Evolutionary conservation across 2,113 vertebrate genomes (phyloP).

Genomic region (Calidris pygmaea): DNA sequence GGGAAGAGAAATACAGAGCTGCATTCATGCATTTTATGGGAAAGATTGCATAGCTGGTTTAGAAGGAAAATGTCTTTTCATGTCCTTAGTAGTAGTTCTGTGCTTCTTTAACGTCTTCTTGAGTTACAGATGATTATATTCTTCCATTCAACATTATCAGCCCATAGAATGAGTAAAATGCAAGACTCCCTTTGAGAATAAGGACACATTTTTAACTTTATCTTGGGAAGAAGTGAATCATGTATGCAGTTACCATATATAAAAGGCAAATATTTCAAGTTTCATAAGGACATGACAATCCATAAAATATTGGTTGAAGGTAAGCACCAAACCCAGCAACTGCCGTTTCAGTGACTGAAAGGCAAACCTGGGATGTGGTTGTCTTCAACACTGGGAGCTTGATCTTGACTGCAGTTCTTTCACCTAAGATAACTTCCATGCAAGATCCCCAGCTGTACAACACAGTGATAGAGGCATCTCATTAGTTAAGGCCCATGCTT

Average conservation of each 20-base stretch:
- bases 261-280: constrained; percentile 61
- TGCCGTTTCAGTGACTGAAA: not conserved
- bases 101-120: constrained; percentile 46
- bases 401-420: not conserved
- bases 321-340: constrained; percentile 56
- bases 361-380: not conserved
- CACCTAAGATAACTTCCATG: not conserved
- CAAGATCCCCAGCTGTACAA: constrained; percentile 9
- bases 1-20: not conserved
- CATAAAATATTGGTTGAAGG: constrained; percentile 30
- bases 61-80: constrained; percentile 57
- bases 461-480: constrained; percentile 42
- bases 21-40: constrained; percentile 75
- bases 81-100: constrained; percentile 62
- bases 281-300: constrained; percentile 7
- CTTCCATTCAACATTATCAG: not conserved
- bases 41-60: constrained; percentile 84
- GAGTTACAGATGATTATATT: not conserved
- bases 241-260: not conserved
- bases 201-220: not conserved
- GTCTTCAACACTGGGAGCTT: constrained; percentile 34
- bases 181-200: not conserved
- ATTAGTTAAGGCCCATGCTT: constrained; percentile 46
- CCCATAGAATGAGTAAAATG: not conserved
- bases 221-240: not conserved